Conservation (phyloP, 2,797 vertebrate genomes). For the Rhinichthys osculus region DNA sequence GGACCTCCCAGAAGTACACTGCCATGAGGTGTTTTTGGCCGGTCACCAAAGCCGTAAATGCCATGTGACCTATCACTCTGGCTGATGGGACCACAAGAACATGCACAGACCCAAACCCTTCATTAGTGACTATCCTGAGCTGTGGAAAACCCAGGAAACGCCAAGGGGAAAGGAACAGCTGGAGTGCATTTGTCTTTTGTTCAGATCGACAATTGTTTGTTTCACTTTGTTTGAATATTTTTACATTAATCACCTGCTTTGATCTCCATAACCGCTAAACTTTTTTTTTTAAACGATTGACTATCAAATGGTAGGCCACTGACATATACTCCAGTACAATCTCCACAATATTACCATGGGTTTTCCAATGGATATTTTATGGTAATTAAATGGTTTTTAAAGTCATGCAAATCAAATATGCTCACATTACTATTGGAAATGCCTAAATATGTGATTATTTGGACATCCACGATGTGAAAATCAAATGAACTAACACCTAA, state of each 20-base stretch:
- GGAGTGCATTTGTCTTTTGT: slow-evolving; percentile 1
- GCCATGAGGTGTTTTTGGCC: background rate
- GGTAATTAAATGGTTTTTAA: background rate
- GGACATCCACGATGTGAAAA: background rate
- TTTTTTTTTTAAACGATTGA: background rate
- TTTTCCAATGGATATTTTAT: background rate
- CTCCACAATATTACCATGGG: background rate
- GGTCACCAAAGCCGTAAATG: background rate
- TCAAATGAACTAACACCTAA: background rate
- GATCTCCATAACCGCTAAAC: background rate
- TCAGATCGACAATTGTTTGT: background rate
- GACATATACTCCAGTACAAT: background rate
- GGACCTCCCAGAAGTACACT: slow-evolving; percentile 24
- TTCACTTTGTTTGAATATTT: background rate
- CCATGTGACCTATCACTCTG: background rate
- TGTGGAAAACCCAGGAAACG: background rate
- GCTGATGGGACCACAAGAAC: background rate
- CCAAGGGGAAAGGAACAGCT: background rate
- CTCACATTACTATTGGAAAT: background rate
- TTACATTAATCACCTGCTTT: background rate
- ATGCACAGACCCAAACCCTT: background rate
- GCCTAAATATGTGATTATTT: background rate
- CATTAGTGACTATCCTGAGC: background rate
- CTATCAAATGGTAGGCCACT: background rate
- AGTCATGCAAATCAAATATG: background rate